Percentiles rank a stretch among this genome's conserved stretches.
Evolutionary conservation across 2,113 vertebrate genomes (phyloP).

Genomic region (Cochlearius cochlearius): DNA sequence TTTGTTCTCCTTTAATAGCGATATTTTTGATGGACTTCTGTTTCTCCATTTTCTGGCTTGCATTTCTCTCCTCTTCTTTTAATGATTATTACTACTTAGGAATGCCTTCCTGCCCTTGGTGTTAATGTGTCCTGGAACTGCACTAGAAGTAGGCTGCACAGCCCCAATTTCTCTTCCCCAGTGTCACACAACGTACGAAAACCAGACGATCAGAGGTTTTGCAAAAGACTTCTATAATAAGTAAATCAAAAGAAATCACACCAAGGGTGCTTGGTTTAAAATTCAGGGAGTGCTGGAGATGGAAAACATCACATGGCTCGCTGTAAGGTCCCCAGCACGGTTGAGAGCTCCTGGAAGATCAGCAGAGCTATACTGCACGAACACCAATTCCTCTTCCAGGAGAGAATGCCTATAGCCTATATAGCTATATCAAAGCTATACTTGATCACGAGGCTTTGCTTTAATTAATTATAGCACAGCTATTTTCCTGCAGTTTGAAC

Average conservation of each 20-base stretch:
- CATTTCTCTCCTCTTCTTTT: neutral
- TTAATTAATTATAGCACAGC: neutral
- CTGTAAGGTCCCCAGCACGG: neutral
- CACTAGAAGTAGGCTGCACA: neutral
- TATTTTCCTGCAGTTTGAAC: neutral
- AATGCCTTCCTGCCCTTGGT: neutral
- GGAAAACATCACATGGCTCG: neutral
- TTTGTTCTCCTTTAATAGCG: constrained; percentile 25
- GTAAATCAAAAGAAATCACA: neutral
- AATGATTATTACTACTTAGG: neutral
- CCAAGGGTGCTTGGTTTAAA: neutral
- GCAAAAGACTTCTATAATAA: neutral
- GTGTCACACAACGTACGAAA: neutral
- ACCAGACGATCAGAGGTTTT: neutral
- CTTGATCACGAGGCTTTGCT: neutral
- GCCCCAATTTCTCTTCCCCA: neutral
- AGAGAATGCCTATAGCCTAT: neutral
- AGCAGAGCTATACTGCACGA: neutral
- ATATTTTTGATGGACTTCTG: neutral
- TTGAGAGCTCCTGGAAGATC: neutral
- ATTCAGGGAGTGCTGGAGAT: neutral
- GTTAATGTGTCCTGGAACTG: neutral
- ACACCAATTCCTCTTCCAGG: neutral
- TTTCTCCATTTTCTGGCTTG: neutral
- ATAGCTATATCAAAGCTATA: neutral